Evolutionary conservation across 2,113 vertebrate species (phyloP), one percentile per base, ranked within the genome.

Genomic region (Nannospalax galili): DNA sequence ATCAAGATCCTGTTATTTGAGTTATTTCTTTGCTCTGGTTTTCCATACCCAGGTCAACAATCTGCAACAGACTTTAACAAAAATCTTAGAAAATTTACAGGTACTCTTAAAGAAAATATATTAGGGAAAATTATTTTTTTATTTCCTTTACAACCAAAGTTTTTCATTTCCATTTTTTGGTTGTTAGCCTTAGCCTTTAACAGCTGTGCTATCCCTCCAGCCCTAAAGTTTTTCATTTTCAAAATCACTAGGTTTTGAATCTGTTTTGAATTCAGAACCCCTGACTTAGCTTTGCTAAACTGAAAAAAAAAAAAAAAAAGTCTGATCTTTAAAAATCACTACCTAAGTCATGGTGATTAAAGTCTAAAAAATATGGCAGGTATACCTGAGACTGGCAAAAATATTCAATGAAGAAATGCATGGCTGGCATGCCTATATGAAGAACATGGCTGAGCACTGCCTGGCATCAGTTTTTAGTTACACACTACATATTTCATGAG

Each of bases 51-150:
- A 78, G 64, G 78, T 5, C 15, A 81, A 19, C 14, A 42, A 70
- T 30, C 12, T 88, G 77, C n/a, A 87, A 56, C 32, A 84, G 74
- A 96, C 77, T 93, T 64, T 94, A 58, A 96, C 30, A 35, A 80
- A 65, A 90, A 87, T 45, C 48, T 87, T 30, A 72, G 58, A 93
- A 91, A 14, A 42, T 78, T 91, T 91, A 88, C 0, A 94, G 58
- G 10, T 75, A 67, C 35, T 81, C 42, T 81, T 77, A 87, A 93
- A 90, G n/a, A 62, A 87, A 60, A 81, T 8, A 26, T 10, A 81
- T 12, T 20, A 45, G 12, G 32, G 16, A 70, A 94, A 91, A 91
- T 69, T 77, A 12, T 75, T 77, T 84, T 24, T 69, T n/a, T 82
- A 78, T 65, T 52, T 30, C 35, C 20, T 28, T 85, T 85, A 90